Base-by-base conservation (phyloP, 2,888 invertebrate species). In the Sarcophaga subvicina region DNA sequence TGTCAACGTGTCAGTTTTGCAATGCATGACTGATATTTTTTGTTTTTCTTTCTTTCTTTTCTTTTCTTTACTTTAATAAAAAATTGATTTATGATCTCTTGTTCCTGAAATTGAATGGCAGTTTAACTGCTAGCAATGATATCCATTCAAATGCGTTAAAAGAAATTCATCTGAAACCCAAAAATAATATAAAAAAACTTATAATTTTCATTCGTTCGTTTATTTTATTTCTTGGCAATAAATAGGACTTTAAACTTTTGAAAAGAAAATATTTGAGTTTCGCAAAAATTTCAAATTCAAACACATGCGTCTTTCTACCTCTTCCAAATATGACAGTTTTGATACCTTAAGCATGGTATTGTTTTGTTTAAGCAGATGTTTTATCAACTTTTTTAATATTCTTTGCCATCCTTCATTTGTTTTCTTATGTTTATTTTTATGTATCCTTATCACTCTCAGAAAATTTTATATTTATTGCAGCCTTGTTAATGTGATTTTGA, bases 21-120 rank as follows among this genome's bases (percentile, higher is more conserved):
- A 60, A 83, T 63, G 81, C 78, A 81, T 81, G 81, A 79, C 60
- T 80, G 73, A 81, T 80, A 78, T 80, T 77, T 69, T 69, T 10
- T n/a, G n/a, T n/a, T 37, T 54, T 49, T 54, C 8, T 54, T 54
- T 54, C 4, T 14, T 54, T 17, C 5, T 54, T 14, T 54, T 54
- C 4, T 71, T 80, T 83, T 73, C 69, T 80, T 86, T 67, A 73
- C 71, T 11, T 22, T 22, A 22, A 22, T 22, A 78, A 73, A 70
- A 37, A 83, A 78, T 83, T 86, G 83, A 86, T 83, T 86, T 86
- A 86, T 80, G 78, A 64, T 59, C 49, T 63, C 45, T 71, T 66
- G 60, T 45, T 73, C 6, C 12, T 27, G 66, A 37, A n/a, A 75
- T 25, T n/a, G 75, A 75, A 47, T n/a, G 75, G 54, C 17, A 54